Base-by-base conservation (phyloP, 2,113 vertebrate species). In the Amblyornis subalaris region DNA sequence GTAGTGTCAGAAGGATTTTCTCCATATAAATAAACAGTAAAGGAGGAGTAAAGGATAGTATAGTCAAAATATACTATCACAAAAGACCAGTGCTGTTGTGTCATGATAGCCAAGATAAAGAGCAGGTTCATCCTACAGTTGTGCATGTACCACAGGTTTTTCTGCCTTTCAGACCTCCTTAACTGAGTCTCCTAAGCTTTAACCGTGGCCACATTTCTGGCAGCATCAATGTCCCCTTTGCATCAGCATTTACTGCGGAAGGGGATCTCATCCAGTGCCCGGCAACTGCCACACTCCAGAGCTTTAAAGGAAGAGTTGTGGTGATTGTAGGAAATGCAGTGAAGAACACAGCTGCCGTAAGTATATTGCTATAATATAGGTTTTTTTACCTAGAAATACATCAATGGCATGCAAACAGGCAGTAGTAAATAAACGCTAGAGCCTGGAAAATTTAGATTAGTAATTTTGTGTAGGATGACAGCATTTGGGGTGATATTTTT, bases 171-270 rank as follows among this genome's bases (percentile, higher is more conserved):
- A 47, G 8, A 91, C 82, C 84, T 94, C 98, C 98, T 99, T 99
- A 98, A 99, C 81, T 50, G 42, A 26, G 42, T 35, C 31, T 69
- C 54, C 87, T 79, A 96, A 99, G 99, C 96, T 99, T 99, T 93
- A 97, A 98, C 94, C 98, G 99, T 69, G 99, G 99, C 69, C 99
- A 99, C 85, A 98, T 99, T 90, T 98, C 98, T 29, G 98, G 99
- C 75, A 99, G 99, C 97, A 98, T 99, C 96, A 99, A 98, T 85
- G 96, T 99, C 92, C 98, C 99, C 1, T 99, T 98, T 96, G 97
- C 97, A 44, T 95, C 98, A 4, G 98, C 98, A 5, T 99, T 99
- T 88, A 97, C 98, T 12, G 62, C 97, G 0, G 99, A 99, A 35
- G 98, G 99, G 16, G 99, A 99, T 71, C 97, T 99, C 18, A 33